Percentiles rank a stretch among this genome's conserved stretches.
These are phyloP conservation scores for Heliornis fulica DNA, from an alignment of 2,113 vertebrate genomes.

Conservation along the genomic window DNA sequence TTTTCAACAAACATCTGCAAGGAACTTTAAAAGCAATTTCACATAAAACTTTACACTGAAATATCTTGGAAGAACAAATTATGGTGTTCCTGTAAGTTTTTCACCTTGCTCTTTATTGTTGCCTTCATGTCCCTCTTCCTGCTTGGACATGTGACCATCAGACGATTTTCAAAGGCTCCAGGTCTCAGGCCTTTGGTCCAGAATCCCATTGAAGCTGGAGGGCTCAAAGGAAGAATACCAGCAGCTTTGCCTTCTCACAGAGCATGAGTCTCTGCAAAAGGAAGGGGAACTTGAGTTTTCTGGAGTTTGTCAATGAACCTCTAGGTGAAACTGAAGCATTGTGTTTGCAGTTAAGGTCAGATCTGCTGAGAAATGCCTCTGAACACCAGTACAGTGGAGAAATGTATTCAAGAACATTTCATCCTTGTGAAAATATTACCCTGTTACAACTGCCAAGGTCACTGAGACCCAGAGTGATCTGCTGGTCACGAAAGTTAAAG, in stretches of 20 bases:
- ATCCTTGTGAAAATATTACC: conserved; percentile 35
- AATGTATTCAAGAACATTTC: conserved; percentile 10
- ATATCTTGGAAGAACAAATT: neutral
- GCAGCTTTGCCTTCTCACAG: neutral
- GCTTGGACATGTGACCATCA: neutral
- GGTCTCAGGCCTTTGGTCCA: neutral
- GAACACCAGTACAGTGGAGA: neutral
- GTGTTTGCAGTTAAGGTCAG: neutral
- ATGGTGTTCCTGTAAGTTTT: neutral
- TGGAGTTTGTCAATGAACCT: conserved; percentile 46
- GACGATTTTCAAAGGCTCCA: neutral
- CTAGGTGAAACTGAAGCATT: conserved; percentile 43
- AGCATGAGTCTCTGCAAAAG: neutral
- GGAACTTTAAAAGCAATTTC: neutral
- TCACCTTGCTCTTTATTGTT: neutral
- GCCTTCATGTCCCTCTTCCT: neutral
- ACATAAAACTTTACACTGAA: neutral
- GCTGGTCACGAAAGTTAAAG: conserved; percentile 50
- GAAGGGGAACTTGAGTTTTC: conserved; percentile 26
- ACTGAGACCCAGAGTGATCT: conserved; percentile 29
- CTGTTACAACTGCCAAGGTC: conserved; percentile 4
- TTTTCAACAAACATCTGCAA: neutral
- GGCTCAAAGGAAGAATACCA: conserved; percentile 9
- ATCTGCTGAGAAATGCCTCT: neutral
- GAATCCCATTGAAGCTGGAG: neutral